These are phyloP conservation scores for Mycalesis mineus DNA, from an alignment of 2,888 invertebrate species.

Conservation along the genomic window DNA sequence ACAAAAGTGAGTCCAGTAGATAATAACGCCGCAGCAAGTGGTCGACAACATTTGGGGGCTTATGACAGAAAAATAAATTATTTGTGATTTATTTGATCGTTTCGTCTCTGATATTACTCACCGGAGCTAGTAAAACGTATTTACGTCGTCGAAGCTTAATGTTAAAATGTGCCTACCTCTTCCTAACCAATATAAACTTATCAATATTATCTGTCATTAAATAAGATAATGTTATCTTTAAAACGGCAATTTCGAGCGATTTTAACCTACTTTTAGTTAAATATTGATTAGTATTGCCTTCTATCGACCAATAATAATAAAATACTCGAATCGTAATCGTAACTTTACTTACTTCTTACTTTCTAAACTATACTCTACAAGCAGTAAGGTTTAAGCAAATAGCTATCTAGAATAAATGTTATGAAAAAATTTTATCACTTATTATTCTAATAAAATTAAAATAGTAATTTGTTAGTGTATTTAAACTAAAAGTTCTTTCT, in stretches of 20 bases:
- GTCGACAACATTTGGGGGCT: slow-evolving; percentile 43
- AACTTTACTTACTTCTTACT: background rate
- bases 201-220: background rate
- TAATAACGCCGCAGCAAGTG: slow-evolving; percentile 45
- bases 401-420: too few species aligned
- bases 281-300: background rate
- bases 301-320: background rate
- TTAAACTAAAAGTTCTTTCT: too few species aligned
- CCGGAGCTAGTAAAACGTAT: background rate
- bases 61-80: slow-evolving; percentile 41
- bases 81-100: slow-evolving; percentile 34
- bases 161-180: background rate
- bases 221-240: background rate
- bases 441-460: too few species aligned
- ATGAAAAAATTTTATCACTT: too few species aligned
- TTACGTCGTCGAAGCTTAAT: background rate
- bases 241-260: background rate
- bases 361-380: background rate
- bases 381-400: too few species aligned
- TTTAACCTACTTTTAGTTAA: background rate
- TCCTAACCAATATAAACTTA: background rate
- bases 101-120: slow-evolving; percentile 15
- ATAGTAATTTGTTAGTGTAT: too few species aligned
- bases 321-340: background rate
- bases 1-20: slow-evolving; percentile 33